Conservation (phyloP, 1,140 invertebrate genomes). For the Lordiphosa mommai region DNA sequence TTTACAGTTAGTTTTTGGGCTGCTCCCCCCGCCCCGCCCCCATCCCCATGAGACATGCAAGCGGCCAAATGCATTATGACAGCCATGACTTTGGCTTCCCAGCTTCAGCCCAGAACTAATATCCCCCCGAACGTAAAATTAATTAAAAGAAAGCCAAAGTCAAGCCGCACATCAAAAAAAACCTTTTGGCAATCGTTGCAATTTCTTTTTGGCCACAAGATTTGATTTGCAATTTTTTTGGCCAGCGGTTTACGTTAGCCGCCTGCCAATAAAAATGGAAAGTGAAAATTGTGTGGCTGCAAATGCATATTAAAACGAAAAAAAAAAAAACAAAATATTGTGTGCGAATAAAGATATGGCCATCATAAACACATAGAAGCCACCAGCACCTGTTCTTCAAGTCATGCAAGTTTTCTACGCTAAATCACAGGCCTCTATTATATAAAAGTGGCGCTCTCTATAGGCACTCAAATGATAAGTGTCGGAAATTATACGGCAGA, state of each 20-base stretch:
- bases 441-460: slow-evolving; percentile 52
- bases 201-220: slow-evolving; percentile 76
- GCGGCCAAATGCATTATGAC: slow-evolving; percentile 65
- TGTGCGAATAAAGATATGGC: slow-evolving; percentile 35
- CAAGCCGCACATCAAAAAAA: slow-evolving; percentile 38
- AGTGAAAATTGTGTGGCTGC: slow-evolving; percentile 74
- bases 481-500: slow-evolving; percentile 53
- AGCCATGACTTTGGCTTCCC: slow-evolving; percentile 61
- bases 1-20: slow-evolving; percentile 76
- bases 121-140: slow-evolving; percentile 42
- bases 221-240: slow-evolving; percentile 40
- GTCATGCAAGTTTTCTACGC: slow-evolving; percentile 57
- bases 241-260: slow-evolving; percentile 31
- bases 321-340: slow-evolving; percentile 32
- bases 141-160: slow-evolving; percentile 71
- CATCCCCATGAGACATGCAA: slow-evolving; percentile 52
- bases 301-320: slow-evolving; percentile 68
- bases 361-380: slow-evolving; percentile 68
- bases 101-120: slow-evolving; percentile 65
- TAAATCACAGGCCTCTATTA: slow-evolving; percentile 64
- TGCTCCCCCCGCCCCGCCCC: slow-evolving; percentile 9
- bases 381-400: slow-evolving; percentile 58
- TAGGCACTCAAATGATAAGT: slow-evolving; percentile 19
- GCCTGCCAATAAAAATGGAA: slow-evolving; percentile 74
- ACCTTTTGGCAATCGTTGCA: slow-evolving; percentile 67